A percentile compares a stretch with the other conserved stretches of the same genome.
Conservation (phyloP, 2,797 vertebrate genomes). For the Etheostoma nigrum region DNA sequence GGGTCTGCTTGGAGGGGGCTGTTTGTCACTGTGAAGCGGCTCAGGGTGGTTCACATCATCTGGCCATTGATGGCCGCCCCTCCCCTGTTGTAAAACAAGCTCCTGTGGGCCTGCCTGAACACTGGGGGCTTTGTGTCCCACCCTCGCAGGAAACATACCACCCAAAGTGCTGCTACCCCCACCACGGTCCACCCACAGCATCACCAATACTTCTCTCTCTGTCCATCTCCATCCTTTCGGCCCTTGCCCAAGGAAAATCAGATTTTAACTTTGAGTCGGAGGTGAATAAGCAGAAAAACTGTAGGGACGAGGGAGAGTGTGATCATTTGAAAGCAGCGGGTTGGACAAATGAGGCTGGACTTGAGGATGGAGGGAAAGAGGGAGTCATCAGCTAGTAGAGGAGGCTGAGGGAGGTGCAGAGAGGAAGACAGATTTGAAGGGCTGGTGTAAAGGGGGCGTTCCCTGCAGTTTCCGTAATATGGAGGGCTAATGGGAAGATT, state of each 20-base stretch:
- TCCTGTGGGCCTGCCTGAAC: slow-evolving; percentile 87
- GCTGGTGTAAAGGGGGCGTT: slow-evolving; percentile 86
- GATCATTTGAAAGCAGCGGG: slow-evolving; percentile 43
- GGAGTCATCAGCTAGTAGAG: slow-evolving; percentile 82
- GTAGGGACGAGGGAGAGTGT: neutral
- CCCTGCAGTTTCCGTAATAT: slow-evolving; percentile 89
- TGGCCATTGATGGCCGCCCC: slow-evolving; percentile 92
- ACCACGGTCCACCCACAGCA: slow-evolving; percentile 75
- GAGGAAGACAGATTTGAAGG: slow-evolving; percentile 80
- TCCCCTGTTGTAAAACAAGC: slow-evolving; percentile 99
- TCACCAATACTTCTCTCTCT: slow-evolving; percentile 57
- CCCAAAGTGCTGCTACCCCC: slow-evolving; percentile 92
- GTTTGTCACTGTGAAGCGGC: slow-evolving; percentile 93
- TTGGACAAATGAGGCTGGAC: slow-evolving; percentile 34
- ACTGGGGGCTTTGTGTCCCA: slow-evolving; percentile 91
- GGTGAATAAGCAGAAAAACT: slow-evolving; percentile 3
- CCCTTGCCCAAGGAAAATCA: neutral
- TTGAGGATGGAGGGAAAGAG: slow-evolving; percentile 39
- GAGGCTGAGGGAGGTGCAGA: slow-evolving; percentile 70
- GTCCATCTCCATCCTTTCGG: slow-evolving; percentile 37
- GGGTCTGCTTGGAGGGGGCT: slow-evolving; percentile 86
- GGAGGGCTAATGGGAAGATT: slow-evolving; percentile 97
- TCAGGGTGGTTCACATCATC: slow-evolving; percentile 94
- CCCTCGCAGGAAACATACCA: slow-evolving; percentile 90
- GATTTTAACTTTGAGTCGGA: slow-evolving; percentile 9